Percentiles rank a stretch among this genome's conserved stretches.
Conservation (phyloP, 2,113 vertebrate genomes). For the Falcunculus frontatus region DNA sequence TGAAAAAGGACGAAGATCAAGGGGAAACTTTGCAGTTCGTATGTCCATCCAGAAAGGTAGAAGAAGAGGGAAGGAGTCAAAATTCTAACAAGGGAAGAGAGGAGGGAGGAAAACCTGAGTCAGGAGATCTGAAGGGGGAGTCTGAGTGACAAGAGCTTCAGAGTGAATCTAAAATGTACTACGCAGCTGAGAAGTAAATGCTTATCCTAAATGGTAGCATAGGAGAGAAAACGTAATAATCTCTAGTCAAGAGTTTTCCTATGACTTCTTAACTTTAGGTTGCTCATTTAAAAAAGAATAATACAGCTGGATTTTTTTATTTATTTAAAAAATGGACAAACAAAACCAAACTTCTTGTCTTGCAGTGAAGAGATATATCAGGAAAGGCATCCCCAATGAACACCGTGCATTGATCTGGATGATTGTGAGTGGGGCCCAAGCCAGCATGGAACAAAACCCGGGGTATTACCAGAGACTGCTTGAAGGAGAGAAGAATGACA, state of each 20-base stretch:
- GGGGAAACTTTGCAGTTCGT: not conserved
- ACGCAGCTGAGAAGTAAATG: not conserved
- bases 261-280: not conserved
- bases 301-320: not conserved
- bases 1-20: not conserved
- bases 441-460: conserved; percentile 82
- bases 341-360: not conserved
- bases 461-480: conserved; percentile 88
- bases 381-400: conserved; percentile 90
- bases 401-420: conserved; percentile 89
- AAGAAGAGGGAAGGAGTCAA: not conserved
- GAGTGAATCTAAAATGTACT: not conserved
- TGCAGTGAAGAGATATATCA: conserved; percentile 92
- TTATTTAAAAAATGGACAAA: not conserved
- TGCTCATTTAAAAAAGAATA: not conserved
- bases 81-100: not conserved
- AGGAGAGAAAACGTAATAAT: not conserved
- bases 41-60: not conserved
- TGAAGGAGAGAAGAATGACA: conserved; percentile 74
- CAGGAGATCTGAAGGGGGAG: not conserved
- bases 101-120: not conserved
- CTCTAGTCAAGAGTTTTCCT: not conserved
- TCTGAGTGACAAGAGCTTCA: not conserved
- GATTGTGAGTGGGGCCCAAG: conserved; percentile 88
- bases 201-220: not conserved